Percentiles rank a stretch among this genome's conserved stretches.
phyloP scores from a whole-genome alignment of 2,888 invertebrate species.

The Ophion obscuratus region DNA sequence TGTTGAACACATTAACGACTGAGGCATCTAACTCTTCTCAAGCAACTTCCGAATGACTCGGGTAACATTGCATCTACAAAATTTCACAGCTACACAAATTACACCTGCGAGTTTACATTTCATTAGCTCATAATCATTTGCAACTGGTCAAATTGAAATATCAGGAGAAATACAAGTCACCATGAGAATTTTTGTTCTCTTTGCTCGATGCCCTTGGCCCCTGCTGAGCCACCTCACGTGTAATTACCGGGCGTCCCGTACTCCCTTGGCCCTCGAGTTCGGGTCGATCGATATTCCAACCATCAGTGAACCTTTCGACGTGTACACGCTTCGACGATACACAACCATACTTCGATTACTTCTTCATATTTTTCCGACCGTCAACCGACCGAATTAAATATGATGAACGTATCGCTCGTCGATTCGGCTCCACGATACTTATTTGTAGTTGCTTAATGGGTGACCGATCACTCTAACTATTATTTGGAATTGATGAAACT shows the following conservation, averaged over 20 bases:
- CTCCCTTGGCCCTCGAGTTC: conserved; percentile 20
- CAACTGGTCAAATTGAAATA: not conserved
- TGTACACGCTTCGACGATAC: conserved; percentile 45
- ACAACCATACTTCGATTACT: conserved; percentile 12
- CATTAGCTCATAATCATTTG: not conserved
- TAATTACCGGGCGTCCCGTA: conserved; percentile 52
- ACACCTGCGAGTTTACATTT: not conserved
- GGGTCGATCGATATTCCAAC: conserved; percentile 60
- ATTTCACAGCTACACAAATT: not conserved
- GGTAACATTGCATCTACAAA: conserved; percentile 21
- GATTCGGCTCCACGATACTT: not conserved
- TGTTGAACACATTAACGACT: conserved; percentile 22
- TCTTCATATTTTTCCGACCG: conserved; percentile 2
- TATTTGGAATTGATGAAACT: not conserved
- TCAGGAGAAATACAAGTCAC: not conserved
- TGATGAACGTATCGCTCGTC: not conserved
- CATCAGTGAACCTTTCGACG: conserved; percentile 56
- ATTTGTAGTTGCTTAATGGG: not conserved
- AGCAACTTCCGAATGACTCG: conserved; percentile 44
- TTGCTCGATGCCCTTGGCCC: conserved; percentile 57
- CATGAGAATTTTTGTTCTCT: conserved; percentile 10
- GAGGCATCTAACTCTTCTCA: conserved; percentile 27
- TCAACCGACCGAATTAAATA: not conserved
- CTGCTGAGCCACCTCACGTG: conserved; percentile 28
- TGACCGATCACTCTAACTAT: not conserved